Base-by-base conservation (phyloP, 2,113 vertebrate genomes). In the Psephotus haematonotus region DNA sequence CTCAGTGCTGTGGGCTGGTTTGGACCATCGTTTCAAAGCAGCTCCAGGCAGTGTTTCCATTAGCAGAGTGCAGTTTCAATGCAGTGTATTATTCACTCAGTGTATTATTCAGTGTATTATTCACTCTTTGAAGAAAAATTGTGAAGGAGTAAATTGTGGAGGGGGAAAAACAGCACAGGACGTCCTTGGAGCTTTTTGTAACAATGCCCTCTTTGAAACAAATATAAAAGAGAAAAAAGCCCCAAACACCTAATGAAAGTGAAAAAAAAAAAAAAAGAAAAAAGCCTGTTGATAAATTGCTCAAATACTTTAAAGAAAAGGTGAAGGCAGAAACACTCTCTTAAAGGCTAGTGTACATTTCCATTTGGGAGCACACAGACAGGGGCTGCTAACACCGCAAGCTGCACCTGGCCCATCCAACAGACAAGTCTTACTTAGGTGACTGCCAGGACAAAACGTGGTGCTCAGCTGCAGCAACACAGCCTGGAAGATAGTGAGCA, bases 81-180 rank as follows among this genome's bases (percentile, higher is more conserved):
- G 81, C 47, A 64, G 17, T 89, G 47, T 91, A 62, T 71, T n/a
- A n/a, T n/a, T n/a, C n/a, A n/a, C n/a, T n/a, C n/a, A 60, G 52
- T 85, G 33, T 76, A 44, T 91, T 95, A 75, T 62, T 93, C 67
- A 60, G 52, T 85, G 33, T 76, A 44, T 91, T 95, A 75, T 62
- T 93, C 67, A 68, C 25, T 68, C 52, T 84, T 78, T 62, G 81
- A 92, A 89, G 91, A 94, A 85, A 89, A 91, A 82, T 31, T 67
- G 19, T 80, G 77, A 72, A 91, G 57, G 84, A 91, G 52, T 85
- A 95, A 93, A 94, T 92, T 70, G 90, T 17, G 31, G 81, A 92
- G 50, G 10, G 22, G 44, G 24, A 19, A 46, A 95, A 95, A 88
- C 49, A 25, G 82, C 44, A 46, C 47, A 91, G 49, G 25, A 19